Conservation (phyloP, 2,797 vertebrate species). For the Coreius guichenoti region DNA sequence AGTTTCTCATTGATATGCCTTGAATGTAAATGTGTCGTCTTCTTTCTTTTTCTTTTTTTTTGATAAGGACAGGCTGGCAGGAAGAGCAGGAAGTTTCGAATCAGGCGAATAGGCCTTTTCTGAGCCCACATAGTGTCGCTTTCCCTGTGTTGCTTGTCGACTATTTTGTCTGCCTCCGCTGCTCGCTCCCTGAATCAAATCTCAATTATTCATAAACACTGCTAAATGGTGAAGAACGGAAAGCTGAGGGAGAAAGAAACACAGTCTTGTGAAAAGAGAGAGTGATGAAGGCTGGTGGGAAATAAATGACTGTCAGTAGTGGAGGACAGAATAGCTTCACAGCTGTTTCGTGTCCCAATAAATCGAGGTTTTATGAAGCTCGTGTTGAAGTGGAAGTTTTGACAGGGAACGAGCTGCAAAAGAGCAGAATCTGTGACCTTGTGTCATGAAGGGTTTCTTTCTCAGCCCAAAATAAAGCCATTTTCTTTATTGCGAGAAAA, state of each 20-base stretch:
- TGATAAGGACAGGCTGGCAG: slow-evolving; percentile 29
- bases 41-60: not conserved
- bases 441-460: slow-evolving; percentile 46
- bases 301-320: slow-evolving; percentile 53
- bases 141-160: slow-evolving; percentile 46
- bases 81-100: slow-evolving; percentile 47
- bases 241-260: slow-evolving; percentile 58
- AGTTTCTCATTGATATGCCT: slow-evolving; percentile 41
- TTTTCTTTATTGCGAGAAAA: slow-evolving; percentile 12
- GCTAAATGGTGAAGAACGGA: slow-evolving; percentile 63
- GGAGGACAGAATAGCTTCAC: slow-evolving; percentile 61
- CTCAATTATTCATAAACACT: slow-evolving; percentile 66
- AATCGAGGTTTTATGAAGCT: slow-evolving; percentile 56
- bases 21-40: slow-evolving; percentile 47
- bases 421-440: slow-evolving; percentile 23
- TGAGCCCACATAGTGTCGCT: slow-evolving; percentile 19
- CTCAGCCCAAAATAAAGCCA: slow-evolving; percentile 23
- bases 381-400: slow-evolving; percentile 53
- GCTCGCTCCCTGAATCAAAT: slow-evolving; percentile 61
- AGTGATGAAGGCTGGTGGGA: slow-evolving; percentile 42
- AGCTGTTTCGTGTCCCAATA: slow-evolving; percentile 62
- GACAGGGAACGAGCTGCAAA: slow-evolving; percentile 36
- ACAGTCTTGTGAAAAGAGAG: slow-evolving; percentile 48
- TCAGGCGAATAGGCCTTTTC: slow-evolving; percentile 44
- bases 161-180: slow-evolving; percentile 60